Conservation (phyloP, 2,797 vertebrate species). For the Acomys russatus region DNA sequence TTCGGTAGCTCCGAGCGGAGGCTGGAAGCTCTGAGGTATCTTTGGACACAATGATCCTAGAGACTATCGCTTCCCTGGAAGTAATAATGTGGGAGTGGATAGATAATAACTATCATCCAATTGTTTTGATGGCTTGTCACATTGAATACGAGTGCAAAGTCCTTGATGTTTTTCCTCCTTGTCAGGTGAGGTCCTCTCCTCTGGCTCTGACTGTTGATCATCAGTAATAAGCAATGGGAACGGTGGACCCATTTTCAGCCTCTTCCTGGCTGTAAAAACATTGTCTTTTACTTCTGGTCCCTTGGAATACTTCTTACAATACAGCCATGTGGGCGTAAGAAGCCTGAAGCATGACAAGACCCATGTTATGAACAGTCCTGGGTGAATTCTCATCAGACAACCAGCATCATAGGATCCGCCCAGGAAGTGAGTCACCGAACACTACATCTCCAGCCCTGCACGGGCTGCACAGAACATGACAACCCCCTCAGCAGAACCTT, state of each 20-base stretch:
- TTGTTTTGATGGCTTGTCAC: neutral
- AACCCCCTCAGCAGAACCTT: neutral
- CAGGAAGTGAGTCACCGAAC: neutral
- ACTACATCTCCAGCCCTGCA: neutral
- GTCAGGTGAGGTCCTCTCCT: neutral
- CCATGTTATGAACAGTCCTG: neutral
- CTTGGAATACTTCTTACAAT: neutral
- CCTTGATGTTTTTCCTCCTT: neutral
- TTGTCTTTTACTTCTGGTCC: neutral
- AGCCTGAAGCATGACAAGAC: neutral
- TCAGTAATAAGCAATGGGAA: neutral
- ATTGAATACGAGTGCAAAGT: neutral
- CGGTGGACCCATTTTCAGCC: neutral
- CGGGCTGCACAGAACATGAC: neutral
- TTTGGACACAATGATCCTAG: neutral
- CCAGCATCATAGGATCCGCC: neutral
- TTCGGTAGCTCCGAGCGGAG: neutral
- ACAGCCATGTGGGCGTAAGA: neutral
- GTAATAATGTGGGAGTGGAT: neutral
- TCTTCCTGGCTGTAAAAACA: neutral
- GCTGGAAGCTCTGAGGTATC: neutral
- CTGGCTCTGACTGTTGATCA: neutral
- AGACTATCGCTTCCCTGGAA: neutral
- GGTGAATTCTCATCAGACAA: neutral
- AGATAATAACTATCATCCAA: neutral